phyloP scores from a whole-genome alignment of 1,140 invertebrate species.

The Theocolax elegans region DNA sequence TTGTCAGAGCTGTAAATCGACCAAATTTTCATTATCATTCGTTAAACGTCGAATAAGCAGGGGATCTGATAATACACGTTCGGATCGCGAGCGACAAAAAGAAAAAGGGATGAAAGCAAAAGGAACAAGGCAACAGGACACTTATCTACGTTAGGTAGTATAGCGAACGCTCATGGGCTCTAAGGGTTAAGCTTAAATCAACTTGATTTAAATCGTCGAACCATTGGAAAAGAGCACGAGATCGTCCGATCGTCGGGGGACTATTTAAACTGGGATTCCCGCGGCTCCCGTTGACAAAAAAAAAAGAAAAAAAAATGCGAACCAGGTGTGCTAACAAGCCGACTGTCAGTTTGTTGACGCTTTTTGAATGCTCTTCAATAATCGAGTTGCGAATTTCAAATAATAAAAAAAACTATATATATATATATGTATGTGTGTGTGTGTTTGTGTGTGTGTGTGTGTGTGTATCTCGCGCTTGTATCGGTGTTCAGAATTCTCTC shows the following conservation, averaged over 20 bases:
- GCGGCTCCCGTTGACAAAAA: neutral
- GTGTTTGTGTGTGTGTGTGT: too few species aligned
- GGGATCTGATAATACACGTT: too few species aligned
- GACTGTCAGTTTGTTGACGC: neutral
- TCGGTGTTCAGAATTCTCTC: too few species aligned
- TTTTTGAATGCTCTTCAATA: neutral
- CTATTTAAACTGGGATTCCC: slow-evolving; percentile 13
- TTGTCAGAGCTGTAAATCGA: too few species aligned
- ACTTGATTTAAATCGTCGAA: slow-evolving; percentile 29
- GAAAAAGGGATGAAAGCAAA: too few species aligned
- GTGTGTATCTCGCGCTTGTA: too few species aligned
- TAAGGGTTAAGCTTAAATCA: slow-evolving; percentile 27
- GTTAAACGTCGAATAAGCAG: too few species aligned
- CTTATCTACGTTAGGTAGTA: neutral
- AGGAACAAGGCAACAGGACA: neutral
- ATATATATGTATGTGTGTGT: too few species aligned
- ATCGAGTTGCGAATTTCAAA: neutral
- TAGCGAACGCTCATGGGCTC: neutral
- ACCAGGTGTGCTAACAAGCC: slow-evolving; percentile 1
- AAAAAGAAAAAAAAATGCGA: neutral
- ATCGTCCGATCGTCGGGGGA: slow-evolving; percentile 1
- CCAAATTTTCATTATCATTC: neutral
- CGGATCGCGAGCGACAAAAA: too few species aligned
- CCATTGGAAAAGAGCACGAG: neutral
- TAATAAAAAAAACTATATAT: slow-evolving; percentile 2